Evolutionary conservation across 2,797 vertebrate genomes (phyloP), one percentile per base, ranked within the genome.

Genomic region (Enteromius trimaculatus): DNA sequence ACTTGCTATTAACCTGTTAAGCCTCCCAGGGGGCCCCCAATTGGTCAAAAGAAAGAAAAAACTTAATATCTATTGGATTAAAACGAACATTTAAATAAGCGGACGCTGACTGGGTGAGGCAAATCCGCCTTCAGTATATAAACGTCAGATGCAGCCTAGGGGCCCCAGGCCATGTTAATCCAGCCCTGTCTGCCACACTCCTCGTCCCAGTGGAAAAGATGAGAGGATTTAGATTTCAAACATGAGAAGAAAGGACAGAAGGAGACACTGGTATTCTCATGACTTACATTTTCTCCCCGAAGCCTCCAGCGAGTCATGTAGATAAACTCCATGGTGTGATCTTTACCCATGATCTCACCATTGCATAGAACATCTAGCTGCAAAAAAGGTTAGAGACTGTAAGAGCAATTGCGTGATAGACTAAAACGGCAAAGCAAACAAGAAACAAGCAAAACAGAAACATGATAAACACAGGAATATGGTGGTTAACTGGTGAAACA

Each of bases 281-380:
- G 37, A 90, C 96, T 99, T 96, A 99, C 98, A 77, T 98, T 99
- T 94, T 98, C 96, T 80, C 96, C 97, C 80, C 96, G 96, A 84
- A 99, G 96, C 93, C 98, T 95, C 98, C 98, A 99, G 85, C 98
- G 95, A 8, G 98, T 99, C 98, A 99, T 99, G 90, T 99, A 99
- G 95, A 99, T 99, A 93, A 99, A 99, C 93, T 99, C 98, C 95
- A 99, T 97, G 37, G 98, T 99, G 90, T 99, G 98, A 90, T 99
- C 98, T 91, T 99, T 95, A 81, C 98, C 98, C 98, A 99, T 99
- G 92, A 99, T 99, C 92, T 99, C 98, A 80, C 98, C 98, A 78
- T 99, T 99, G 93, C 98, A 99, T 95, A 99, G 95, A 87, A 99
- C 97, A 78, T 99, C 98, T 94, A 99, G 94, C 98, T 99, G 90